Evolutionary conservation across 2,888 invertebrate species (phyloP).

Genomic region (Drosophila pseudotakahashii): DNA sequence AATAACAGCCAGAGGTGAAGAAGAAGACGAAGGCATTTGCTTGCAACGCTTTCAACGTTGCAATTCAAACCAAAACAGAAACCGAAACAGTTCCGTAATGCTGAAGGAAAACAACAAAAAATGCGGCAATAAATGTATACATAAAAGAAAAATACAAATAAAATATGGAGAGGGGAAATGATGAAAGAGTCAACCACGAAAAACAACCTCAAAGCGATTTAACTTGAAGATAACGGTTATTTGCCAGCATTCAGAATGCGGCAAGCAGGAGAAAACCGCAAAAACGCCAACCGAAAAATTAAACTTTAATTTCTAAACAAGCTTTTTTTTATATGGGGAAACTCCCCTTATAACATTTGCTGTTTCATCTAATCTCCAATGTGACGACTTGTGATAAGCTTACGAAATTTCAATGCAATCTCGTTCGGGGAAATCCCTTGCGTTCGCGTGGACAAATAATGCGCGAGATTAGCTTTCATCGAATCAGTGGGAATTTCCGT

Average conservation of each 20-base stretch:
- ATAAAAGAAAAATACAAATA: constrained; percentile 38
- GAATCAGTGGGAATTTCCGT: constrained; percentile 1
- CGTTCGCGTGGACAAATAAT: too few species aligned
- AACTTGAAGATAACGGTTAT: constrained; percentile 66
- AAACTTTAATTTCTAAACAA: constrained; percentile 8
- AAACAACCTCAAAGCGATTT: constrained; percentile 69
- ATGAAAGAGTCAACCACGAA: constrained; percentile 37
- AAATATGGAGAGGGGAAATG: constrained; percentile 25
- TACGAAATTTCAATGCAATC: constrained; percentile 5
- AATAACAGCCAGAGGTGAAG: constrained; percentile 1
- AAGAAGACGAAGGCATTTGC: constrained; percentile 54
- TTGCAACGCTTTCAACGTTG: constrained; percentile 58
- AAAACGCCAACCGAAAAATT: constrained; percentile 20
- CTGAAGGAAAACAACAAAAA: constrained; percentile 61
- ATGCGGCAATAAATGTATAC: constrained; percentile 32
- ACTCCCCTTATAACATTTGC: not conserved
- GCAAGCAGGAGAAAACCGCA: constrained; percentile 6
- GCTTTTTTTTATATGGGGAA: constrained; percentile 2
- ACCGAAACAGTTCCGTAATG: constrained; percentile 76
- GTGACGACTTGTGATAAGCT: constrained; percentile 16
- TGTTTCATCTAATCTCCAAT: constrained; percentile 1
- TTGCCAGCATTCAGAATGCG: constrained; percentile 29
- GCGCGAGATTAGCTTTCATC: not conserved
- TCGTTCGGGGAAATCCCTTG: constrained; percentile 5
- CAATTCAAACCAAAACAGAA: constrained; percentile 62